Conservation (phyloP, 2,113 vertebrate species). For the Sula dactylatra region DNA sequence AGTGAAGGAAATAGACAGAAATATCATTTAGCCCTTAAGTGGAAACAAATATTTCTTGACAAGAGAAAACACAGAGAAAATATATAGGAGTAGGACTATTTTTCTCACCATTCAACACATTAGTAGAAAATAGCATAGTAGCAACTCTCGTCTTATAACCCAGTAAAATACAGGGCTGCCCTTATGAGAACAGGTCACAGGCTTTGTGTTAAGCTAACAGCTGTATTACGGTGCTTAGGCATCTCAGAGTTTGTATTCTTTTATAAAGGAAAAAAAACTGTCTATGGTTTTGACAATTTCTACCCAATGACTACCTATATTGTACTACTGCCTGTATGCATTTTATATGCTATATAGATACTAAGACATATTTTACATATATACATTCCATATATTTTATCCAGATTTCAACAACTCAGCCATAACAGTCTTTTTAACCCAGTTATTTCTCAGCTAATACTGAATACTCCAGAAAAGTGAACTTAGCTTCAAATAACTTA, state of each 20-base stretch:
- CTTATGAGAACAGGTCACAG: not conserved
- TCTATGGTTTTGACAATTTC: not conserved
- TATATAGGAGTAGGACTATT: not conserved
- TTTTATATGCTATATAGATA: not conserved
- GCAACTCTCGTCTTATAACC: not conserved
- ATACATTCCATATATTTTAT: not conserved
- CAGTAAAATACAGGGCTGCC: not conserved
- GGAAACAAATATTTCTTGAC: not conserved
- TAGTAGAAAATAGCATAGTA: not conserved
- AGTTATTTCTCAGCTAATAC: not conserved
- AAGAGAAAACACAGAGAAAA: not conserved
- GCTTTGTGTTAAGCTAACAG: not conserved
- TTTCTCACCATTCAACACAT: not conserved
- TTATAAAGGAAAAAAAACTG: not conserved
- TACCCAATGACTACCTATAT: not conserved
- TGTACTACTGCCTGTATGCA: not conserved
- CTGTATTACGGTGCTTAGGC: not conserved
- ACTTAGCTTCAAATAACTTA: not conserved
- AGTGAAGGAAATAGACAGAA: not conserved
- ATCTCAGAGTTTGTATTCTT: not conserved
- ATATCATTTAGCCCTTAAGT: not conserved
- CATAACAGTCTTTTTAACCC: not conserved
- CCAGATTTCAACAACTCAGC: not conserved
- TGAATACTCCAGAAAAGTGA: not conserved
- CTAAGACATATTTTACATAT: not conserved